Evolutionary conservation across 2,888 invertebrate genomes (phyloP), one percentile per base, ranked within the genome.

Genomic region (Agapostemon virescens): DNA sequence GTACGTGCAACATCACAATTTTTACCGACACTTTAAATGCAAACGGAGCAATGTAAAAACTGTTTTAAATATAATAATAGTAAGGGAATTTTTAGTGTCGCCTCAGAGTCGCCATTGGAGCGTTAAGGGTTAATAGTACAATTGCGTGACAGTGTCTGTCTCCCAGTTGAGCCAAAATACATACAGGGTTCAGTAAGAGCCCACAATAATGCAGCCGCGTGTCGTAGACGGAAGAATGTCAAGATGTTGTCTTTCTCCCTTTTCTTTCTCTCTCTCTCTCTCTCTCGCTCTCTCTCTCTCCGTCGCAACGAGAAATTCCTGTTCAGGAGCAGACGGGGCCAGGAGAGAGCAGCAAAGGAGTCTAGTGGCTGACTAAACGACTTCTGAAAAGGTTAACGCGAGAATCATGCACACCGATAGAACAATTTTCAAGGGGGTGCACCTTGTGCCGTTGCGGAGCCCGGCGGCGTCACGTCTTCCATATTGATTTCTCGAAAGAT

Each of bases 401-500:
- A 73, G 68, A 69, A 79, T 73, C 72, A 23, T 80, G 79, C 79
- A 63, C 61, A 63, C 45, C 63, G 79, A 79, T 30, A 63, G 68
- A 79, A 80, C 13, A 49, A 79, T 80, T 80, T 80, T 80, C 80
- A 68, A 80, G 69, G 74, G 68, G 72, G 58, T 30, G 58, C 30
- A 9, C 30, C 30, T 20, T 17, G 30, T 33, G 30, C 68, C 55
- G 67, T 55, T 61, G 26, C 63, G 42, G 63, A 33, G 33, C 58
- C 30, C 75, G n/a, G 52, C 64, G 69, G 55, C 81, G 81, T 76
- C 81, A 70, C 76, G 81, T 76, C 78, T 82, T 73, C 66, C 69
- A 72, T 82, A 82, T 82, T 71, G 82, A 82, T 82, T 82, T 72
- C 64, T 71, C 82, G 75, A 79, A 79, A 82, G 82, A 69, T 83